A percentile compares a stretch with the other conserved stretches of the same genome.
Evolutionary conservation across 2,797 vertebrate species (phyloP).

Genomic region (Phaenicophaeus curvirostris): DNA sequence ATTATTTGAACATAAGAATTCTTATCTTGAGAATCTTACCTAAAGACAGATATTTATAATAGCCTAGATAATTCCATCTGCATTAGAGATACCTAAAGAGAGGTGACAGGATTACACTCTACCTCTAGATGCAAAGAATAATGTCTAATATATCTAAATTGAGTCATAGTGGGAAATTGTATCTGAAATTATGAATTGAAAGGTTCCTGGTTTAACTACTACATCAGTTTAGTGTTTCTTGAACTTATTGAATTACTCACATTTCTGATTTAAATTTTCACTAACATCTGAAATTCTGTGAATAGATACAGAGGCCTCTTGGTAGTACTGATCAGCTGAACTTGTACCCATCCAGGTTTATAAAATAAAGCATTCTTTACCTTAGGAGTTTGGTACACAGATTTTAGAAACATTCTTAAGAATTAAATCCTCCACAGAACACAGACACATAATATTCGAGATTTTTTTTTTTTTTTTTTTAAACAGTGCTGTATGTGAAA

Average conservation of each 20-base stretch:
- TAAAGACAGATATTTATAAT: not conserved
- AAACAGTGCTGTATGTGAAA: not conserved
- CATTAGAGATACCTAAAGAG: not conserved
- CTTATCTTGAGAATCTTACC: no score
- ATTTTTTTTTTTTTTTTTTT: not conserved
- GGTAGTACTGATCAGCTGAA: not conserved
- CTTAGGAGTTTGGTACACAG: not conserved
- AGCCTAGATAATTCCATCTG: not conserved
- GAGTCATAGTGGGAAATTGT: not conserved
- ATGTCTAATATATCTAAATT: not conserved
- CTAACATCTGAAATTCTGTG: not conserved
- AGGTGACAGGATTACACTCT: not conserved
- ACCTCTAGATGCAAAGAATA: not conserved
- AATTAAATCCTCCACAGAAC: not conserved
- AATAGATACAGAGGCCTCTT: not conserved
- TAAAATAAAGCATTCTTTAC: not conserved
- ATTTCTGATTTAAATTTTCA: not conserved
- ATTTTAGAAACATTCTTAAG: not conserved
- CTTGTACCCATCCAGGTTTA: not conserved
- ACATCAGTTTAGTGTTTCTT: not conserved
- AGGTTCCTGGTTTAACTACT: not conserved
- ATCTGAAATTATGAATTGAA: not conserved
- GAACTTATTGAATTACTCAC: not conserved
- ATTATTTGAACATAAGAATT: no score
- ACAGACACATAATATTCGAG: not conserved